Conservation (phyloP, 2,797 vertebrate species). For the Coregonus ussuriensis region DNA sequence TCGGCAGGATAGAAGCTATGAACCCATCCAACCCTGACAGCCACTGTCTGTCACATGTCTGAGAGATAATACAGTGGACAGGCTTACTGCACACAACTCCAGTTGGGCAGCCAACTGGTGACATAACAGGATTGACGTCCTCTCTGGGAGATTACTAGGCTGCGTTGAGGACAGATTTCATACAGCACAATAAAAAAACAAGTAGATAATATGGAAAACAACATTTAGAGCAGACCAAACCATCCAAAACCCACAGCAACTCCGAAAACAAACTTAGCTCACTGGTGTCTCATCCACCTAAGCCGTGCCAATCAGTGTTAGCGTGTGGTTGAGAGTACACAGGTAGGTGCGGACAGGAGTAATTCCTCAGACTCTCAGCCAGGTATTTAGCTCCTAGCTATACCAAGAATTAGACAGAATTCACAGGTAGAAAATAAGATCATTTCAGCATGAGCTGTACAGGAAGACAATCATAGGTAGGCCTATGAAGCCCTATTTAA, state of each 20-base stretch:
- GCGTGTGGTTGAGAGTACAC: background rate
- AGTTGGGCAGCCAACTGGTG: constrained; percentile 25
- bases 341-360: background rate
- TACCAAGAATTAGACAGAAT: background rate
- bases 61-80: constrained; percentile 33
- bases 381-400: background rate
- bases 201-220: constrained; percentile 3
- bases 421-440: background rate
- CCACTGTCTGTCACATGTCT: constrained; percentile 42
- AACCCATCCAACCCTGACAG: background rate
- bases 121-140: constrained; percentile 55
- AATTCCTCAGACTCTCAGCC: background rate
- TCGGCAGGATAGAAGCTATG: background rate
- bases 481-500: background rate
- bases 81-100: constrained; percentile 36
- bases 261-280: background rate
- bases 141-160: constrained; percentile 39
- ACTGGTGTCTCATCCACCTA: background rate
- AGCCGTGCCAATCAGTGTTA: background rate
- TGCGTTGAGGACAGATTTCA: constrained; percentile 10
- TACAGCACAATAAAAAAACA: background rate
- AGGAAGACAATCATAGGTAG: background rate
- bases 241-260: background rate
- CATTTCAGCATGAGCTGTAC: background rate
- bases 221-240: constrained; percentile 1